These are phyloP conservation scores for Hyposoter dolosus DNA, from an alignment of 2,888 invertebrate genomes.

Conservation along the genomic window DNA sequence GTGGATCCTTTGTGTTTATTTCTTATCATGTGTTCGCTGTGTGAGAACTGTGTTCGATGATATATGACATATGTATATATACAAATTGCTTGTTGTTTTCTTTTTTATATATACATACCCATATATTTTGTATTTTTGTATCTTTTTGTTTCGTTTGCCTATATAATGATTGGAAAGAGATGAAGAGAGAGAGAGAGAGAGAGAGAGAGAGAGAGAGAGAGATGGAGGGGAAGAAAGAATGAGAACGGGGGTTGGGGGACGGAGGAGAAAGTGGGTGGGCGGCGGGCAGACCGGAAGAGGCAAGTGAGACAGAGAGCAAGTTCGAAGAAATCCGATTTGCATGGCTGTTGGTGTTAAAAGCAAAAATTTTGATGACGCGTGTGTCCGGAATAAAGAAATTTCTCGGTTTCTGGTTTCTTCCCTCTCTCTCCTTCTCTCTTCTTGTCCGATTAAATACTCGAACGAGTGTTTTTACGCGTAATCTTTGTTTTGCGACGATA, in stretches of 20 bases:
- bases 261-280: slow-evolving; percentile 48
- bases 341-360: not conserved
- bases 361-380: slow-evolving; percentile 21
- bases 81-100: slow-evolving; percentile 64
- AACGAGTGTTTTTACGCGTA: not conserved
- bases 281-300: slow-evolving; percentile 57
- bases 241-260: not conserved
- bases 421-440: not conserved
- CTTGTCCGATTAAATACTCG: not conserved
- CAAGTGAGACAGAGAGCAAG: slow-evolving; percentile 61
- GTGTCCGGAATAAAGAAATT: not conserved
- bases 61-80: slow-evolving; percentile 71
- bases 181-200: slow-evolving; percentile 65
- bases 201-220: slow-evolving; percentile 62
- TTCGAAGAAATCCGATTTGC: slow-evolving; percentile 63
- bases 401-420: not conserved
- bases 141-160: slow-evolving; percentile 59
- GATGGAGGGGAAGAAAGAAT: slow-evolving; percentile 36
- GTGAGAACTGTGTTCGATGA: slow-evolving; percentile 57
- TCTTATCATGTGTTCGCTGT: slow-evolving; percentile 46
- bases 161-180: slow-evolving; percentile 65
- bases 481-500: not conserved
- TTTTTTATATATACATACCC: slow-evolving; percentile 69
- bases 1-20: slow-evolving; percentile 31
- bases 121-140: slow-evolving; percentile 64